Conservation (phyloP, 2,113 vertebrate genomes). For the Rousettus leschenaultii region DNA sequence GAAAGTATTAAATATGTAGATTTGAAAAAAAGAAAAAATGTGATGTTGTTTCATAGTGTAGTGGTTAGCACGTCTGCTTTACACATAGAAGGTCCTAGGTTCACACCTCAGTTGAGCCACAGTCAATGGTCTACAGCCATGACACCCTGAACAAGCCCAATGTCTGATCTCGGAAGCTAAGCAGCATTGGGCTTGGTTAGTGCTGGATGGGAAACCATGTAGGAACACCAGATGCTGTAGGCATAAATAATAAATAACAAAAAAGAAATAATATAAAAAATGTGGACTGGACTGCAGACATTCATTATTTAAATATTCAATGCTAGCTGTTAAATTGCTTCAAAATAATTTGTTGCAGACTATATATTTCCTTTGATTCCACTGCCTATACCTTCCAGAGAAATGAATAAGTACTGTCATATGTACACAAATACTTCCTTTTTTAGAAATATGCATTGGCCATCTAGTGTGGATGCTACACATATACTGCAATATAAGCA, state of each 20-base stretch:
- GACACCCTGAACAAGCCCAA: no score
- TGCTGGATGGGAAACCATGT: no score
- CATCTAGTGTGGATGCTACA: not conserved
- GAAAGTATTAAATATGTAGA: not conserved
- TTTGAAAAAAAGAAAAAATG: not conserved
- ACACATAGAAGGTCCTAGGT: no score
- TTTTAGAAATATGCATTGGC: not conserved
- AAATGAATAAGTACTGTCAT: not conserved
- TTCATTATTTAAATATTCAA: not conserved
- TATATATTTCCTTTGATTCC: not conserved
- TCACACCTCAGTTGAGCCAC: no score
- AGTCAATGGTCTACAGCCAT: no score
- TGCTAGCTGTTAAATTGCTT: not conserved
- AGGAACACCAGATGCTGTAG: no score
- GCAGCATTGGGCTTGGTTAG: no score
- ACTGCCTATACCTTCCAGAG: not conserved
- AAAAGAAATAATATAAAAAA: not conserved
- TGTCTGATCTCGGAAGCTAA: no score
- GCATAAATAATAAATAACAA: no score
- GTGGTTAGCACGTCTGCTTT: no score
- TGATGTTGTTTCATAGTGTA: no score
- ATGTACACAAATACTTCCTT: not conserved
- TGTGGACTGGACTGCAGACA: not conserved
- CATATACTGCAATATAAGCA: not conserved
- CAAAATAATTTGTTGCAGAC: not conserved